Percentiles rank a stretch among this genome's conserved stretches.
These are phyloP conservation scores for Epistrophe eligans DNA, from an alignment of 2,888 invertebrate genomes.

Conservation along the genomic window DNA sequence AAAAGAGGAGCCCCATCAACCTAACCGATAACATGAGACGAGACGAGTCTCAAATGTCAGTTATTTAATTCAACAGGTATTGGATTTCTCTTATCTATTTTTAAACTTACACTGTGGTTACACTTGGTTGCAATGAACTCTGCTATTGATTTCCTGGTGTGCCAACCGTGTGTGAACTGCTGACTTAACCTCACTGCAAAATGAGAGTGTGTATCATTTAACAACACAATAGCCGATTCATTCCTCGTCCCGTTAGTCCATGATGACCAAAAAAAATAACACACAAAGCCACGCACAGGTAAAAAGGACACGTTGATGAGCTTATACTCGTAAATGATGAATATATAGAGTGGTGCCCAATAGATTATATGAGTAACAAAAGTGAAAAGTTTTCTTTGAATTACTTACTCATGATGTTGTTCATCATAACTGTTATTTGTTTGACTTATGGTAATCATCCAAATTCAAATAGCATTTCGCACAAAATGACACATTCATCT, in stretches of 20 bases:
- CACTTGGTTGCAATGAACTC: conserved; percentile 72
- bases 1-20: conserved; percentile 6
- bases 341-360: conserved; percentile 2
- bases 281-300: neutral
- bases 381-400: neutral
- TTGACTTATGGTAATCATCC: neutral
- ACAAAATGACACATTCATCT: conserved; percentile 32
- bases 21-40: conserved; percentile 40
- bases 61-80: conserved; percentile 64
- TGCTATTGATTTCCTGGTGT: conserved; percentile 71
- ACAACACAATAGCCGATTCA: neutral
- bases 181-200: conserved; percentile 50
- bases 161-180: conserved; percentile 32
- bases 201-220: conserved; percentile 29
- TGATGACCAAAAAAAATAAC: neutral
- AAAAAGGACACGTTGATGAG: neutral
- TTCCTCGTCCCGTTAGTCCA: neutral
- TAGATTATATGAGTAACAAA: neutral
- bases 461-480: neutral
- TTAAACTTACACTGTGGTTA: conserved; percentile 61
- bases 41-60: conserved; percentile 66
- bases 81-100: conserved; percentile 64
- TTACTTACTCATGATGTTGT: neutral
- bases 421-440: conserved; percentile 15
- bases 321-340: neutral